Conservation (phyloP, 2,888 invertebrate species). For the Cosmorhoe ocellata region DNA sequence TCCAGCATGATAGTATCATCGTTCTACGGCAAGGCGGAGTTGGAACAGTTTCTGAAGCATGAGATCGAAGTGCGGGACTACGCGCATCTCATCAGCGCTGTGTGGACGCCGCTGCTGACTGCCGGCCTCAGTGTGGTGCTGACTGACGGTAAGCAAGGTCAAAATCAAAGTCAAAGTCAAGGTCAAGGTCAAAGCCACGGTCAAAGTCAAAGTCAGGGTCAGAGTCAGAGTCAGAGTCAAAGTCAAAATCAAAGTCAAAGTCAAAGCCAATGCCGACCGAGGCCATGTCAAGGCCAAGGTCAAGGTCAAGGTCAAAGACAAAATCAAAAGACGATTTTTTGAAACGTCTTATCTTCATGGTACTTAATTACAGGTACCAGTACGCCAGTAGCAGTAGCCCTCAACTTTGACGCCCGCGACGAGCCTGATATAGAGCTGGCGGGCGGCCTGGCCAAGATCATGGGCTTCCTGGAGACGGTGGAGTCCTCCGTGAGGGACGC, state of each 20-base stretch:
- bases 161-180: no score
- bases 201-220: no score
- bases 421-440: conserved; percentile 89
- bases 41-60: conserved; percentile 90
- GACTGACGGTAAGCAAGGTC: conserved; percentile 66
- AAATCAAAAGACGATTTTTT: no score
- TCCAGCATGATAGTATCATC: conserved; percentile 89
- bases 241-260: no score
- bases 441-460: conserved; percentile 87
- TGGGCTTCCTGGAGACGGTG: conserved; percentile 89
- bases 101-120: conserved; percentile 87
- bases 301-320: no score
- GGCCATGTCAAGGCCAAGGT: no score
- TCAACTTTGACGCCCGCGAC: conserved; percentile 91
- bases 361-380: conserved; percentile 46
- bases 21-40: conserved; percentile 92
- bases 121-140: conserved; percentile 89
- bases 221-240: no score
- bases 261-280: no score
- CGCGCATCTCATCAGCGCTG: conserved; percentile 84
- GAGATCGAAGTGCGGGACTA: conserved; percentile 87
- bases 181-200: no score
- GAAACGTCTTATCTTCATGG: no score
- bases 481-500: conserved; percentile 87
- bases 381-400: conserved; percentile 84